Evolutionary conservation across 1,140 invertebrate genomes (phyloP).

Genomic region (Apis laboriosa): DNA sequence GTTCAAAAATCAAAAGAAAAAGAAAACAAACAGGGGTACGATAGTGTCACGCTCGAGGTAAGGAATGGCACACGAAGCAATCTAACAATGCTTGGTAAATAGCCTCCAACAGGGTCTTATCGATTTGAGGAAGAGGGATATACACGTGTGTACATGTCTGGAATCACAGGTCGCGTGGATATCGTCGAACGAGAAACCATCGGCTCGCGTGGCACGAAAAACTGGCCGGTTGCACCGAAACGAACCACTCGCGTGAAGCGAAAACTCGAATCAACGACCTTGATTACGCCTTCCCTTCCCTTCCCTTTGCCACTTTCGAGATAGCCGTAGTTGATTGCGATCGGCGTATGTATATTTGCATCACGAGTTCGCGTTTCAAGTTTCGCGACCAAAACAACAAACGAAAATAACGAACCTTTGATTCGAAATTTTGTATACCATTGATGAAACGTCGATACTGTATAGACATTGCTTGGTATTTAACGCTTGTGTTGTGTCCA

Average conservation of each 20-base stretch:
- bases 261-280: constrained; percentile 38
- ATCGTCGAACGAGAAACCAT: constrained; percentile 12
- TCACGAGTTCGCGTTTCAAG: too few species aligned
- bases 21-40: not conserved
- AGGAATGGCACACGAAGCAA: not conserved
- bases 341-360: not conserved
- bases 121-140: constrained; percentile 26
- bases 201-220: constrained; percentile 35
- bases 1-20: not conserved
- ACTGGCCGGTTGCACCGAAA: constrained; percentile 9
- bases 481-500: too few species aligned
- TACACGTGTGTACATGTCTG: constrained; percentile 23
- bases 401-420: not conserved
- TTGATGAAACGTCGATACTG: not conserved
- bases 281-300: constrained; percentile 5
- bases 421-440: not conserved
- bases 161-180: constrained; percentile 24
- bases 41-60: too few species aligned
- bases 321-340: not conserved
- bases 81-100: constrained; percentile 19
- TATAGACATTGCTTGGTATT: not conserved
- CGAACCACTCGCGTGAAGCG: constrained; percentile 29
- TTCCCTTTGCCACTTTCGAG: not conserved
- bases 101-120: constrained; percentile 16
- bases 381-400: not conserved